Conservation (phyloP, 2,888 invertebrate genomes). For the Cantharis lateralis region DNA sequence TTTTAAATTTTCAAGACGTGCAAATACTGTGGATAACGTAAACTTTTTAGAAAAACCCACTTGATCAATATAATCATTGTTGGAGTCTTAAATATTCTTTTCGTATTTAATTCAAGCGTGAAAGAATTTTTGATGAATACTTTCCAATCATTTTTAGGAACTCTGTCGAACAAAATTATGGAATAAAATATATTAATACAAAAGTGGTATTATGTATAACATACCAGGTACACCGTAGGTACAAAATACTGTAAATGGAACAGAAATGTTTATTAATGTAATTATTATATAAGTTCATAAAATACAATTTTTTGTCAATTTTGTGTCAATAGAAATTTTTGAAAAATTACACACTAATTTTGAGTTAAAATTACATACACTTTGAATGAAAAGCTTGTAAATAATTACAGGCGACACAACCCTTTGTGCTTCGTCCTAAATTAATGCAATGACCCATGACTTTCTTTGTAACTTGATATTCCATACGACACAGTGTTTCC, state of each 20-base stretch:
- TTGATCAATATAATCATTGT: neutral
- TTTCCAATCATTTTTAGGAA: neutral
- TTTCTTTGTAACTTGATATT: constrained; percentile 50
- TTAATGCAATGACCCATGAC: constrained; percentile 54
- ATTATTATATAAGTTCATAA: no score
- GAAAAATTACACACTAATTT: constrained; percentile 13
- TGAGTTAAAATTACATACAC: constrained; percentile 47
- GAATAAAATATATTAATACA: no score
- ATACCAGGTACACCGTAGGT: neutral
- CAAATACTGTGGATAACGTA: neutral
- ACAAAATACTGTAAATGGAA: neutral
- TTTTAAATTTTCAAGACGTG: neutral
- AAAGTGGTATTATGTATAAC: no score
- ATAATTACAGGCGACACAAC: constrained; percentile 55
- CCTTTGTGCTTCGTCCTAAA: constrained; percentile 50
- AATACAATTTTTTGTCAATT: neutral
- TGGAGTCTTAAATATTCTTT: neutral
- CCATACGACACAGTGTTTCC: constrained; percentile 36
- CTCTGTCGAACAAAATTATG: neutral
- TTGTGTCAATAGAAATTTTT: neutral
- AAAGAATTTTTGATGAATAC: neutral
- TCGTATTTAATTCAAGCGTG: neutral
- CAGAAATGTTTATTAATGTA: no score
- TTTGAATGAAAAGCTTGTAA: constrained; percentile 55
- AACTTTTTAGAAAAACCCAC: neutral